Conservation (phyloP, 2,113 vertebrate species). For the Anser brachyrhynchus region DNA sequence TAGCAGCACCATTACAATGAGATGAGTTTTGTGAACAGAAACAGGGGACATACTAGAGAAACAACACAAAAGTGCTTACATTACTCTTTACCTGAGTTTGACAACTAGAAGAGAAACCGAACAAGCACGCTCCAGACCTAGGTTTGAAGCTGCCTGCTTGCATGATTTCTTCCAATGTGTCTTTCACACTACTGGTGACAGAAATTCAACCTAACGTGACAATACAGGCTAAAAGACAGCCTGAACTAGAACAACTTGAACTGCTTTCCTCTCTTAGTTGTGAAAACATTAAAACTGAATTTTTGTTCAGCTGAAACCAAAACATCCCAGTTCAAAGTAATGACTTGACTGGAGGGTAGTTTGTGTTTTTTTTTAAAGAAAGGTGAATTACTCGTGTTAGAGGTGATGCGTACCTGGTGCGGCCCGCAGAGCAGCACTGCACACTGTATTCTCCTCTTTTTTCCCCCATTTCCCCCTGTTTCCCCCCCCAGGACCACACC, state of each 20-base stretch:
- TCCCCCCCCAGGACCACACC: neutral
- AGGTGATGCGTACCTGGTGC: neutral
- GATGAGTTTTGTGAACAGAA: neutral
- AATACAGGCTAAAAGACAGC: neutral
- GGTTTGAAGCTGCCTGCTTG: neutral
- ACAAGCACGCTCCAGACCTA: neutral
- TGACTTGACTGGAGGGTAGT: neutral
- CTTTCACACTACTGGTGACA: neutral
- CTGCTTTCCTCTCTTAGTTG: neutral
- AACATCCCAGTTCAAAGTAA: neutral
- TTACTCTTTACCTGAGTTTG: neutral
- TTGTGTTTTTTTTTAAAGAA: neutral
- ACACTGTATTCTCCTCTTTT: accelerated
- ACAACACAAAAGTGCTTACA: neutral
- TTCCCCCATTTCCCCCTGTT: neutral
- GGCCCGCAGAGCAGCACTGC: neutral
- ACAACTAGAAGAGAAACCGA: neutral
- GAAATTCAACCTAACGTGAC: neutral
- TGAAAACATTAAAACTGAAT: neutral
- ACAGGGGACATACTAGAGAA: neutral
- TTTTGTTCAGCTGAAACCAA: neutral
- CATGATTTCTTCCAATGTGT: neutral
- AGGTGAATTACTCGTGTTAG: neutral
- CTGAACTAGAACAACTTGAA: neutral
- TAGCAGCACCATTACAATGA: neutral